Evolutionary conservation across 2,113 vertebrate species (phyloP).

Genomic region (Scartelaos histophorus): DNA sequence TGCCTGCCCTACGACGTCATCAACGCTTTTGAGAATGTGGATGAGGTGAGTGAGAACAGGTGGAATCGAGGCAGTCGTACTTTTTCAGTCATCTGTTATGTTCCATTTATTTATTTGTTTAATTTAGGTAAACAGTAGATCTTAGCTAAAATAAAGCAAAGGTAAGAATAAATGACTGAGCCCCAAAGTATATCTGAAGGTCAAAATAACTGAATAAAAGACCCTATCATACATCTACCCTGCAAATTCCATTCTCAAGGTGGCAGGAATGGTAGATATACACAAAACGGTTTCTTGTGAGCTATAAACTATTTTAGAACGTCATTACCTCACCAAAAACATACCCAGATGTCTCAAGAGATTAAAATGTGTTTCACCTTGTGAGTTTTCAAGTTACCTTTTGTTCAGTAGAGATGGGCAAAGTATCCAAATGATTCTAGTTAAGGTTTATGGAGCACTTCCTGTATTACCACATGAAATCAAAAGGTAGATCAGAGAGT

Average conservation of each 20-base stretch:
- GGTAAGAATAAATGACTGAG: not conserved
- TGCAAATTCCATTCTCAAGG: not conserved
- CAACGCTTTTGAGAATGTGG: conserved; percentile 99
- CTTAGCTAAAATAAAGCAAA: not conserved
- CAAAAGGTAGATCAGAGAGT: too few species aligned
- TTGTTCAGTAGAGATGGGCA: too few species aligned
- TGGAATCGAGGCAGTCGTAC: not conserved
- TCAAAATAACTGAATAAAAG: not conserved
- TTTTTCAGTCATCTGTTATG: not conserved
- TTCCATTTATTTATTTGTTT: not conserved
- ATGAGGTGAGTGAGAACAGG: conserved; percentile 87
- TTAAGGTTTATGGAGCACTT: too few species aligned
- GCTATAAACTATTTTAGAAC: too few species aligned
- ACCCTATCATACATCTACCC: not conserved
- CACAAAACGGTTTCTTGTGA: too few species aligned
- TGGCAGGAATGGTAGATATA: too few species aligned
- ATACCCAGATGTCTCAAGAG: too few species aligned
- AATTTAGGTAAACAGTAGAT: not conserved
- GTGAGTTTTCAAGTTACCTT: too few species aligned
- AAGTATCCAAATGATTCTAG: too few species aligned
- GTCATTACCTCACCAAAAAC: too few species aligned
- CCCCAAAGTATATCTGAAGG: not conserved
- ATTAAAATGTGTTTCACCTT: too few species aligned
- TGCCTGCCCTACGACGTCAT: conserved; percentile 98
- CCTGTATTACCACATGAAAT: too few species aligned